These are phyloP conservation scores for Apodemia hepburni DNA, from an alignment of 2,888 invertebrate species.

Conservation along the genomic window DNA sequence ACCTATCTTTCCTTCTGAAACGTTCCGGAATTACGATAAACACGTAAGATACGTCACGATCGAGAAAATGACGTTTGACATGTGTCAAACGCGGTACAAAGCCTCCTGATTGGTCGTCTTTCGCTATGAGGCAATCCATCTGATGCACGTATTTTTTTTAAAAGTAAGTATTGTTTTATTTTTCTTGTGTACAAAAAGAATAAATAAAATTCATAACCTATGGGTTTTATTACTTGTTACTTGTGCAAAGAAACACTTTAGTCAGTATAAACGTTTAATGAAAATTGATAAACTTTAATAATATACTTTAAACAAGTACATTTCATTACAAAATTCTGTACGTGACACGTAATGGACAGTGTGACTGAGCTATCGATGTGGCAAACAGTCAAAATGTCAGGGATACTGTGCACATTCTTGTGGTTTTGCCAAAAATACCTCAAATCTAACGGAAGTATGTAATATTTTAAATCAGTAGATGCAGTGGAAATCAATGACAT, in stretches of 20 bases:
- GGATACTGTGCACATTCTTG: constrained; percentile 38
- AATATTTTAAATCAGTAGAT: constrained; percentile 26
- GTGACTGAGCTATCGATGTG: constrained; percentile 20
- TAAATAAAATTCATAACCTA: no score
- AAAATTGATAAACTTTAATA: background rate
- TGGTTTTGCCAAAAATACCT: constrained; percentile 40
- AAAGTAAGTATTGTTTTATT: no score
- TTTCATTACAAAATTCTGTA: background rate
- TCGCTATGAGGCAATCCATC: no score
- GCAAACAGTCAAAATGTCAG: constrained; percentile 35
- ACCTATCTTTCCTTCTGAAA: no score
- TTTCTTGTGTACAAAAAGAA: no score
- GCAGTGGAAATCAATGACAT: constrained; percentile 16
- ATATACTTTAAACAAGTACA: background rate
- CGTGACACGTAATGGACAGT: constrained; percentile 12
- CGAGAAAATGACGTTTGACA: no score
- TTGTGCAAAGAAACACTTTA: background rate
- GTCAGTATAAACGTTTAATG: background rate
- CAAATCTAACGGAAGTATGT: constrained; percentile 28
- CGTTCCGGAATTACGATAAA: no score
- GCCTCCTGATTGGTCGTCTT: no score
- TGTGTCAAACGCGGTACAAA: no score
- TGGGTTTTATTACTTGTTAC: no score
- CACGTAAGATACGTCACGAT: no score
- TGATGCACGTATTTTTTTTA: no score